A percentile compares a stretch with the other conserved stretches of the same genome.
Conservation (phyloP, 2,797 vertebrate species). For the Pipistrellus nathusii region DNA sequence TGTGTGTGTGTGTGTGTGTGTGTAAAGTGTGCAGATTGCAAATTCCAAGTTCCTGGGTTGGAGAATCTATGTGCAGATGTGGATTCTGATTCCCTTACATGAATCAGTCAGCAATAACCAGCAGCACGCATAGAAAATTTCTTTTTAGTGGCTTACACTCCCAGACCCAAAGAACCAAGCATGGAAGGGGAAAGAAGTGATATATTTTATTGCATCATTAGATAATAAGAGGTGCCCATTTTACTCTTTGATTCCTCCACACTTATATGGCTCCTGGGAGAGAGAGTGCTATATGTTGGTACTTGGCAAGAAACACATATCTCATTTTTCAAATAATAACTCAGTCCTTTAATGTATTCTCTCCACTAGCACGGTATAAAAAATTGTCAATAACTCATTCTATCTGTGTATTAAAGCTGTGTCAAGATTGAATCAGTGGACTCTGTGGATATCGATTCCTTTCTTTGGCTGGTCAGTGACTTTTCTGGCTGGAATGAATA, state of each 20-base stretch:
- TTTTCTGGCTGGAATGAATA: constrained; percentile 34
- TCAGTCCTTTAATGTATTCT: neutral
- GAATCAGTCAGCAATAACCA: neutral
- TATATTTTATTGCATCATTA: neutral
- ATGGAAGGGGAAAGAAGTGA: neutral
- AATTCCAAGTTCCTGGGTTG: neutral
- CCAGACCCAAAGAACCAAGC: neutral
- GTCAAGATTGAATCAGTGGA: neutral
- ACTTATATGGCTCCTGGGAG: neutral
- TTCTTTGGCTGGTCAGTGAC: constrained; percentile 16
- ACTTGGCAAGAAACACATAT: neutral
- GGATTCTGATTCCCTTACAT: neutral
- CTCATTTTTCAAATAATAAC: constrained; percentile 21
- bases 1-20: neutral
- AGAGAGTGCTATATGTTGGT: neutral
- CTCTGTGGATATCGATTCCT: neutral
- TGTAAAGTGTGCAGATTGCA: neutral
- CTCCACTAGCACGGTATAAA: neutral
- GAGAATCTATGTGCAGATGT: neutral
- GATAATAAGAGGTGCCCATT: neutral
- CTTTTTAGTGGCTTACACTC: neutral
- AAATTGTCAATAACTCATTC: constrained; percentile 14
- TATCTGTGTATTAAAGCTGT: neutral
- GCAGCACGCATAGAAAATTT: neutral
- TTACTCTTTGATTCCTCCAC: neutral